Evolutionary conservation across 2,797 vertebrate species (phyloP).

Genomic region (Dendrocincla fuliginosa): DNA sequence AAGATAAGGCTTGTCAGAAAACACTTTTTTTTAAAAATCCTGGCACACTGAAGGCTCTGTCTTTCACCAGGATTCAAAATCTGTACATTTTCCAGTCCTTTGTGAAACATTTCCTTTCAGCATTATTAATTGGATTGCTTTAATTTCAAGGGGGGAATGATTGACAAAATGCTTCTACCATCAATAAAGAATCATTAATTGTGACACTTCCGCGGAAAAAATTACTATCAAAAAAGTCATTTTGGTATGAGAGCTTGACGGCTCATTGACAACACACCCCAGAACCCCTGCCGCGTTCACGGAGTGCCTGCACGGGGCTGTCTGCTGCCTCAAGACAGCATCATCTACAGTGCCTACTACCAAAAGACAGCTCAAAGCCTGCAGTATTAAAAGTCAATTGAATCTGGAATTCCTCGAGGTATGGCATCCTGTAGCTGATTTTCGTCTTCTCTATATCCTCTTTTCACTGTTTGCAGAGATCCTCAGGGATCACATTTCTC

Average conservation of each 20-base stretch:
- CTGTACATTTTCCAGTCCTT: background rate
- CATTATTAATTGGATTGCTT: background rate
- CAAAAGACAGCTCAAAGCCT: background rate
- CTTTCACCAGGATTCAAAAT: background rate
- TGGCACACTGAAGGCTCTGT: background rate
- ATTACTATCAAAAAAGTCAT: background rate
- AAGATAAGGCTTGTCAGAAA: background rate
- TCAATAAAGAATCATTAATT: background rate
- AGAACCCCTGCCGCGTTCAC: fast-evolving
- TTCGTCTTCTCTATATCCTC: background rate
- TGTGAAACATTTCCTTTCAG: background rate
- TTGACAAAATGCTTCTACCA: background rate
- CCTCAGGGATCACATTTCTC: conserved; percentile 30
- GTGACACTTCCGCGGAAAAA: background rate
- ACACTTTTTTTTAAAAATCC: background rate
- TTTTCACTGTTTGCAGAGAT: background rate
- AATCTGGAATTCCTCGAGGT: background rate
- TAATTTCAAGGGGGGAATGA: background rate
- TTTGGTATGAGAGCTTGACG: background rate
- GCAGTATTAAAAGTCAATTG: background rate
- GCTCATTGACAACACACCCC: background rate
- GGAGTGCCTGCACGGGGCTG: background rate
- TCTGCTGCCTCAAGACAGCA: background rate
- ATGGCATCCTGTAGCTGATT: background rate
- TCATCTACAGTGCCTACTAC: background rate